Conservation (phyloP, 2,797 vertebrate genomes). For the Premnoplex brunnescens region DNA sequence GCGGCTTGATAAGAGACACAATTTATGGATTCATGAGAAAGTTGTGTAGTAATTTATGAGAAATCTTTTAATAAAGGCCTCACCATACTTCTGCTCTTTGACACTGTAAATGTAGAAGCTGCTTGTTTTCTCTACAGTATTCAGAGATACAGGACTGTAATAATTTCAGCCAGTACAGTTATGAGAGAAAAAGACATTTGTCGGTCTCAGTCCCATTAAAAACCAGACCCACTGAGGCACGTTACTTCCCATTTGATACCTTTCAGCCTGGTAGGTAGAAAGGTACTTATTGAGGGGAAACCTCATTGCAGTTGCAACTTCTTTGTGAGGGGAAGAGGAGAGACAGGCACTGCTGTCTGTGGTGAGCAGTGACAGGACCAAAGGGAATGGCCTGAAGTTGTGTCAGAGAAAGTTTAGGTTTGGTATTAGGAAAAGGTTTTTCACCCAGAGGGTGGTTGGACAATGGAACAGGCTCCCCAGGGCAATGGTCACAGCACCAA, state of each 20-base stretch:
- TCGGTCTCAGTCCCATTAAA: not conserved
- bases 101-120: not conserved
- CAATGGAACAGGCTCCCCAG: not conserved
- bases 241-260: not conserved
- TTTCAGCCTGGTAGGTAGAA: not conserved
- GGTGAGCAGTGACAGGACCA: not conserved
- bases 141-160: not conserved
- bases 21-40: not conserved
- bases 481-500: not conserved
- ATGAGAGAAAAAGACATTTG: not conserved
- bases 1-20: not conserved
- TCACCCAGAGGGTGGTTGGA: not conserved
- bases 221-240: rapidly evolving
- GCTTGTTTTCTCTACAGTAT: not conserved
- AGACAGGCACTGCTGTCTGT: not conserved
- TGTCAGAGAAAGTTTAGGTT: not conserved
- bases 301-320: not conserved
- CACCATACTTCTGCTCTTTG: not conserved
- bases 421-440: not conserved
- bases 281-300: not conserved
- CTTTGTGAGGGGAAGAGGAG: not conserved
- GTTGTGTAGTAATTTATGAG: not conserved
- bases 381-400: not conserved
- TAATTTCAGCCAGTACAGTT: not conserved
- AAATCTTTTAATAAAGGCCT: not conserved